A percentile compares a stretch with the other conserved stretches of the same genome.
Evolutionary conservation across 2,888 invertebrate species (phyloP).

Genomic region (Hecatera dysodea): DNA sequence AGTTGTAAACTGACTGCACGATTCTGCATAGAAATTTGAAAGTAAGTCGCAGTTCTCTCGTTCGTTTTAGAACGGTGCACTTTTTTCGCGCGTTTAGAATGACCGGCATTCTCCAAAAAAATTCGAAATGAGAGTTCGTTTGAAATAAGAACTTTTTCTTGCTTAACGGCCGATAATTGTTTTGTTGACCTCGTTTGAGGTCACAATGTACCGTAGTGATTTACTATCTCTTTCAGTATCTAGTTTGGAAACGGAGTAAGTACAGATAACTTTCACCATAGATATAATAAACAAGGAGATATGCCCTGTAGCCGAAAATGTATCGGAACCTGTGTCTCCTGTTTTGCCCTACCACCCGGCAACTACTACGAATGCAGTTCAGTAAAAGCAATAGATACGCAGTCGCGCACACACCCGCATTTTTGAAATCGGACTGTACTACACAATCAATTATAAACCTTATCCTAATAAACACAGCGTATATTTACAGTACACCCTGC

Average conservation of each 20-base stretch:
- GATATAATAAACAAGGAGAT: too few relatives aligned
- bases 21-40: slow-evolving; percentile 45
- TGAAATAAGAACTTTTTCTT: neutral
- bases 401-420: too few relatives aligned
- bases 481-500: too few relatives aligned
- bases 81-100: slow-evolving; percentile 32
- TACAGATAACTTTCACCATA: too few relatives aligned
- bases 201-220: neutral
- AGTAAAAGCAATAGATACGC: too few relatives aligned
- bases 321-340: too few relatives aligned
- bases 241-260: neutral
- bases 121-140: slow-evolving; percentile 19
- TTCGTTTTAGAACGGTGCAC: slow-evolving; percentile 20
- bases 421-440: too few relatives aligned
- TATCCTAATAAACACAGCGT: too few relatives aligned
- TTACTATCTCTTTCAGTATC: neutral
- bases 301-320: too few relatives aligned
- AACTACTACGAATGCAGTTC: too few relatives aligned
- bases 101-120: slow-evolving; percentile 7
- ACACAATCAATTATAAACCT: too few relatives aligned
- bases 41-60: slow-evolving; percentile 21
- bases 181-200: slow-evolving; percentile 13
- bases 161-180: slow-evolving; percentile 12
- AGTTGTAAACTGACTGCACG: slow-evolving; percentile 18
- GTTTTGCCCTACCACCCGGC: too few relatives aligned